phyloP scores from a whole-genome alignment of 2,888 invertebrate genomes.

The Sminthurinus aureus region DNA sequence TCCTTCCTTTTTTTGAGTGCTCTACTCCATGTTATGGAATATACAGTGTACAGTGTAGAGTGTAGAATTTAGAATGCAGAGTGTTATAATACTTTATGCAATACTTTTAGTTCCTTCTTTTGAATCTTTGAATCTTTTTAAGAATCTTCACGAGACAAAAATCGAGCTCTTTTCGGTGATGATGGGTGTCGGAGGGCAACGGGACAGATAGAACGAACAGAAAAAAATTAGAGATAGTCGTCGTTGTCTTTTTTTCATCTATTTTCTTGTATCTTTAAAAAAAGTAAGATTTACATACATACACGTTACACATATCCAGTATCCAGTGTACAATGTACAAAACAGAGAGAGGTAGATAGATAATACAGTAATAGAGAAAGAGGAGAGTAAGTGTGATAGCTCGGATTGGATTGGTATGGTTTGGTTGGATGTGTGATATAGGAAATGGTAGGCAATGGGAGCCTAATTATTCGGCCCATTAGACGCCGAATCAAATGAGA shows the following conservation, averaged over 20 bases:
- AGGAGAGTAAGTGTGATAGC: conserved; percentile 20
- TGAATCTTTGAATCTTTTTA: neutral
- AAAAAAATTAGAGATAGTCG: too few relatives aligned
- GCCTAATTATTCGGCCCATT: conserved; percentile 59
- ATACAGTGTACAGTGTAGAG: too few relatives aligned
- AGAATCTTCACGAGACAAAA: conserved; percentile 9
- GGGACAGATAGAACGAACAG: neutral
- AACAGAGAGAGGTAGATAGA: conserved; percentile 2
- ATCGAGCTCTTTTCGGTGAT: conserved; percentile 36
- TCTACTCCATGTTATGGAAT: too few relatives aligned
- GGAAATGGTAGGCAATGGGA: conserved; percentile 53
- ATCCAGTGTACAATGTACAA: too few relatives aligned
- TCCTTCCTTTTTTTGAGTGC: too few relatives aligned
- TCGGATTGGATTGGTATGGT: too few relatives aligned
- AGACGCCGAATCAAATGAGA: conserved; percentile 60
- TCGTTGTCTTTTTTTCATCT: too few relatives aligned
- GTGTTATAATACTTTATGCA: too few relatives aligned
- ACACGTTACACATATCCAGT: too few relatives aligned
- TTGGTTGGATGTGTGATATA: conserved; percentile 11
- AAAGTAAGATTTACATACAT: too few relatives aligned
- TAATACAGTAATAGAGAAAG: neutral
- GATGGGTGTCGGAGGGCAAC: conserved; percentile 44
- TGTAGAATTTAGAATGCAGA: too few relatives aligned
- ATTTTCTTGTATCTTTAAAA: too few relatives aligned
- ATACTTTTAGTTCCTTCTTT: neutral